phyloP scores from a whole-genome alignment of 2,888 invertebrate species.

The Philereme vetulata region DNA sequence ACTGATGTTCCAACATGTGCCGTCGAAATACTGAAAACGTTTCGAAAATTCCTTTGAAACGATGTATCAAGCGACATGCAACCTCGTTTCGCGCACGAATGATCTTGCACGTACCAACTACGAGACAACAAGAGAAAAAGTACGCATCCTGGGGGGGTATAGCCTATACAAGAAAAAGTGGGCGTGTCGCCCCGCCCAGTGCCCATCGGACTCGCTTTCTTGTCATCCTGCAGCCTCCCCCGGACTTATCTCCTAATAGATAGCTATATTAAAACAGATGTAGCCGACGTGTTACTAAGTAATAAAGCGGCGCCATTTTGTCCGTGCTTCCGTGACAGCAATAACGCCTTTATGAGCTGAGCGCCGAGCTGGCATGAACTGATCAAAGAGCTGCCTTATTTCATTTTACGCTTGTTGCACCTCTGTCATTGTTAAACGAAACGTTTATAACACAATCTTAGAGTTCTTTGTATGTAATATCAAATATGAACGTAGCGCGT shows the following conservation, averaged over 20 bases:
- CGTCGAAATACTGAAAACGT: conserved; percentile 2
- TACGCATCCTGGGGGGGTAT: conserved; percentile 51
- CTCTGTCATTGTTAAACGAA: conserved; percentile 71
- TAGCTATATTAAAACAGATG: conserved; percentile 80
- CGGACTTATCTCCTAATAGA: conserved; percentile 77
- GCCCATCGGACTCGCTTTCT: conserved; percentile 57
- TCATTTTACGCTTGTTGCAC: conserved; percentile 75
- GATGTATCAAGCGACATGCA: conserved; percentile 1
- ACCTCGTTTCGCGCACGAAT: conserved; percentile 16
- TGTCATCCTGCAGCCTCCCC: conserved; percentile 63
- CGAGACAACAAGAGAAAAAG: conserved; percentile 49
- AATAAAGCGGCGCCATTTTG: conserved; percentile 83
- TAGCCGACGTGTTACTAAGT: conserved; percentile 81
- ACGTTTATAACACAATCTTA: conserved; percentile 67
- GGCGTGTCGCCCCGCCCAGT: conserved; percentile 81
- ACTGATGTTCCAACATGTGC: background rate
- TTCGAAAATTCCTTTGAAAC: conserved; percentile 11
- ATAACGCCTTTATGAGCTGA: conserved; percentile 77
- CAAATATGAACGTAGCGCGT: conserved; percentile 17
- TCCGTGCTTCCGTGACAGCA: conserved; percentile 73
- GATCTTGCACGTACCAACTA: conserved; percentile 23
- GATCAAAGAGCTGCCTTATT: conserved; percentile 77
- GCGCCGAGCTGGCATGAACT: conserved; percentile 68
- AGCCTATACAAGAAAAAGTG: conserved; percentile 66
- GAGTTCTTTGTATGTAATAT: conserved; percentile 46